Conservation (phyloP, 2,113 vertebrate species). For the Podarcis cretensis region DNA sequence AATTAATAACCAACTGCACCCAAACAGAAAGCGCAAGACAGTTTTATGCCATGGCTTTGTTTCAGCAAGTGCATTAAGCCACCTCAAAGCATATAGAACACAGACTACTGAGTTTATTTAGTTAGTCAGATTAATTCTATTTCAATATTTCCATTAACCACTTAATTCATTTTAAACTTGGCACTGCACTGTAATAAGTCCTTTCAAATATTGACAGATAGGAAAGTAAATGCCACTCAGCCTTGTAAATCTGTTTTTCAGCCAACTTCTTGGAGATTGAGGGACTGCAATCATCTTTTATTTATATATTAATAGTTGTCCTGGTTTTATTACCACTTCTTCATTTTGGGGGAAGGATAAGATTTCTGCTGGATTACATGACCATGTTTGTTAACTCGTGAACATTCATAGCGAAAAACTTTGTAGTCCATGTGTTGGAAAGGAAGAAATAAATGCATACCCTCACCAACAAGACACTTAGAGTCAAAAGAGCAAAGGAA, state of each 20-base stretch:
- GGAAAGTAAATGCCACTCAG: conserved; percentile 75
- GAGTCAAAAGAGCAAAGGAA: neutral
- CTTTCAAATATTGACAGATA: conserved; percentile 80
- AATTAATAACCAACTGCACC: conserved; percentile 30
- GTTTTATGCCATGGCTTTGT: conserved; percentile 46
- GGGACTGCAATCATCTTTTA: conserved; percentile 54
- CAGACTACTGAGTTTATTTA: conserved; percentile 68
- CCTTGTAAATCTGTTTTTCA: conserved; percentile 71
- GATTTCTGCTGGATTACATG: conserved; percentile 50
- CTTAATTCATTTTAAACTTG: conserved; percentile 74
- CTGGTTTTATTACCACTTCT: conserved; percentile 53
- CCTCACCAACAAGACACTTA: fast-evolving
- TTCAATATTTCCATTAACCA: conserved; percentile 82
- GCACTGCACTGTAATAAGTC: conserved; percentile 76
- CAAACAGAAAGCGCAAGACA: conserved; percentile 23
- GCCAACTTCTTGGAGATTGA: conserved; percentile 58
- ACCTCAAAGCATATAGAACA: conserved; percentile 60
- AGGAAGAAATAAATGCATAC: neutral
- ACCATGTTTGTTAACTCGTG: conserved; percentile 54
- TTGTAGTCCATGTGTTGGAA: neutral
- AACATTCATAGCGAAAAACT: conserved; percentile 28
- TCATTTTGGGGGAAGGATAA: conserved; percentile 60
- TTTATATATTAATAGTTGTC: conserved; percentile 68
- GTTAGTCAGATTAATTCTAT: conserved; percentile 77
- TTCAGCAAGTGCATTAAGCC: conserved; percentile 63